Evolutionary conservation across 2,888 invertebrate species (phyloP), one percentile per base, ranked within the genome.

Genomic region (Agrilus mali): DNA sequence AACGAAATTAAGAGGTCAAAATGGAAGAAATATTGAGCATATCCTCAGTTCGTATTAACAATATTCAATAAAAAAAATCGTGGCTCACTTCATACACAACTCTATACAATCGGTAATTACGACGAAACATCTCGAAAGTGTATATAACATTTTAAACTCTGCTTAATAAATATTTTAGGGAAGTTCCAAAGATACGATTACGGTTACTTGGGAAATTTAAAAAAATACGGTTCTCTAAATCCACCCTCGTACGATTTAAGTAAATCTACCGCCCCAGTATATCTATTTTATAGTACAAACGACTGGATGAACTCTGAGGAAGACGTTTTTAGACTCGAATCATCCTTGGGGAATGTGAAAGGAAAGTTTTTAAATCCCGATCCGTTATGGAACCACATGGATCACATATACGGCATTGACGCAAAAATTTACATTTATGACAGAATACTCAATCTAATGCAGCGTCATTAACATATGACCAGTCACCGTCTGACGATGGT

Each of bases 121-220:
- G 7, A 20, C 7, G 5, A 20, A 4, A 20, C 6, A 7, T 20
- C 3, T 20, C 1, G 17, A 17, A 17, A 17, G 5, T 17, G 3
- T 17, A 17, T 3, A 17, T 17, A 20, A 16, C n/a, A 22, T 47
- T 46, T 13, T 41, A 53, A n/a, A n/a, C n/a, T n/a, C n/a, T 33
- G 7, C 34, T 13, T 33, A 5, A 4, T 13, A 33, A 33, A 16
- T 22, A 22, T 47, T 46, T 13, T 41, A 53, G 56, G 54, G 6
- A 39, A 59, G 2, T 79, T 79, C 60, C 66, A 74, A 13, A 72
- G 77, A 47, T 80, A 72, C 53, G 76, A 80, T 57, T 67, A 71
- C 47, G 79, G 78, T 10, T 6, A 47, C 3, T 50, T 54, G 2
- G 41, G 41, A 17, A 63, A 59, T 48, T 34, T 53, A 38, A 41